Evolutionary conservation across 2,888 invertebrate species (phyloP).

Genomic region (Cheilosia grossa): DNA sequence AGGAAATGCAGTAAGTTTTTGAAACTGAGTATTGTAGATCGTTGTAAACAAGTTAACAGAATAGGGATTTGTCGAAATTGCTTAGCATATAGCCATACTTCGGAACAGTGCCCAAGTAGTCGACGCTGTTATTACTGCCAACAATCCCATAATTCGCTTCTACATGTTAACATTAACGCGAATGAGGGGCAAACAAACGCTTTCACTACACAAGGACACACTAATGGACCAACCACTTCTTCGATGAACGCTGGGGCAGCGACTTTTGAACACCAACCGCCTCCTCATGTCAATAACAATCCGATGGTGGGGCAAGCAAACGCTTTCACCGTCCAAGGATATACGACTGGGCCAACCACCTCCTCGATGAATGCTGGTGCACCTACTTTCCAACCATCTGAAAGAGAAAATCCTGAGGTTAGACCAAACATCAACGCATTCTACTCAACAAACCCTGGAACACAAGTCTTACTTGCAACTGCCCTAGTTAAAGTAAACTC

Average conservation of each 20-base stretch:
- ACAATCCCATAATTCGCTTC: no score
- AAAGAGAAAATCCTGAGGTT: not conserved
- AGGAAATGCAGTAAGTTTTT: conserved; percentile 4
- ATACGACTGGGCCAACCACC: not conserved
- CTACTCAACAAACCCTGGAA: not conserved
- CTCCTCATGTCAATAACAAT: not conserved
- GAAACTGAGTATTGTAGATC: not conserved
- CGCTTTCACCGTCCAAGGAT: conserved; percentile 7
- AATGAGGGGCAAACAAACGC: not conserved
- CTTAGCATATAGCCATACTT: not conserved
- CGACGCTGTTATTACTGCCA: no score
- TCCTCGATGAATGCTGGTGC: not conserved
- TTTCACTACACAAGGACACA: not conserved
- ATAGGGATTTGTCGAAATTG: conserved; percentile 4
- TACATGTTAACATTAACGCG: not conserved
- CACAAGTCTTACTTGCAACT: not conserved
- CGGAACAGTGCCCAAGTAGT: no score
- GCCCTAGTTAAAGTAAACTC: not conserved
- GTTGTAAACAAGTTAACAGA: not conserved
- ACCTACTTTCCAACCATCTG: not conserved
- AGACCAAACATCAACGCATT: not conserved
- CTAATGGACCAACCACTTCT: not conserved
- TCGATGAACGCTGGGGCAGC: not conserved
- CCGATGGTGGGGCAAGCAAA: not conserved
- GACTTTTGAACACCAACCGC: not conserved